Evolutionary conservation across 1,140 invertebrate species (phyloP), one percentile per base, ranked within the genome.

Genomic region (Hypothenemus hampei): DNA sequence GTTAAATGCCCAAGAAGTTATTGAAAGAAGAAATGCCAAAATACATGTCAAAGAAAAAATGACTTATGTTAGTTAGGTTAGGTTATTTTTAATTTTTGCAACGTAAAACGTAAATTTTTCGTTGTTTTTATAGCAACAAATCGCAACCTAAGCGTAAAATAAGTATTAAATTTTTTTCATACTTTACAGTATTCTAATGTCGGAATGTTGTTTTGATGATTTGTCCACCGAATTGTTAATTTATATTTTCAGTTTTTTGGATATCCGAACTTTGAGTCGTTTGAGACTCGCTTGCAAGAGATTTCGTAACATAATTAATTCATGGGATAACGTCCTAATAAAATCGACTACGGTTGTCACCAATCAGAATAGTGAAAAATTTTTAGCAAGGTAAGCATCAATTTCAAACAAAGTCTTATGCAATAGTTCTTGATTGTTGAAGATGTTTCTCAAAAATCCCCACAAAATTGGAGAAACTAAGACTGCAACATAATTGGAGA

Each of bases 401-500:
- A 20, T 36, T 41, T 19, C 41, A 15, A 48, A 15, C 26, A 29
- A 29, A 31, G 2, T 7, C 18, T 37, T 10, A 16, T 37, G 2
- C 7, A 13, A 43, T 11, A 19, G 29, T 8, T 45, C 24, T 20
- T 11, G 10, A 19, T 26, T 41, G 23, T 45, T 59, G 21, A 36
- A 65, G 62, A 60, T 65, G 58, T 48, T 63, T 49, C 47, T 11
- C n/a, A 7, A 44, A 47, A 13, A 21, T 60, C 15, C 43, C 63
- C 10, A 44, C 55, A 21, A 41, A 43, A 47, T 41, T 59, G 36
- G 62, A 65, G 35, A 62, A 65, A 36, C 41, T 57, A 31, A 50
- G 62, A 48, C 55, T 67, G 37, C 58, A 61, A 26, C 43, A 61
- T 39, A 66, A 67, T 52, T 67, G 66, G 66, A 50, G 50, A 26